A percentile compares a stretch with the other conserved stretches of the same genome.
These are phyloP conservation scores for Silurus aristotelis DNA, from an alignment of 2,797 vertebrate species.

Conservation along the genomic window DNA sequence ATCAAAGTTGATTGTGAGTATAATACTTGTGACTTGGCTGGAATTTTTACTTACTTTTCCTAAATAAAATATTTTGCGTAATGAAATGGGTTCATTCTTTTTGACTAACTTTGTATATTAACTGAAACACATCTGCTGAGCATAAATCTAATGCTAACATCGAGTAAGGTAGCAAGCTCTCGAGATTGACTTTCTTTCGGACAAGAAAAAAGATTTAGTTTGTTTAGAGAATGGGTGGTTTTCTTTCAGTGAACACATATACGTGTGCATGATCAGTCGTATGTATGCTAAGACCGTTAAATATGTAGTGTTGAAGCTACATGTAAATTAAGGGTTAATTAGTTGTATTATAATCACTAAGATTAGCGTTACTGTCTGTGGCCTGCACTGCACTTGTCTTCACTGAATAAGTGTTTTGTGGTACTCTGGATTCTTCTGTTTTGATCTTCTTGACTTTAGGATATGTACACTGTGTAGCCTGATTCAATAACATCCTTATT, in stretches of 20 bases:
- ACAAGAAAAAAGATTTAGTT: constrained; percentile 61
- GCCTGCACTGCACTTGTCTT: background rate
- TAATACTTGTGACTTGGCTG: no score
- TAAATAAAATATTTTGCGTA: no score
- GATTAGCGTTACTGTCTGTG: background rate
- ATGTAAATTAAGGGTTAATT: background rate
- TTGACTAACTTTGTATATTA: no score
- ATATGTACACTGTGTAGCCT: background rate
- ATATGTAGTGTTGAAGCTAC: background rate
- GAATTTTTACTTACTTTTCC: no score
- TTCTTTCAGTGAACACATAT: constrained; percentile 52
- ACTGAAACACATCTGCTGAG: background rate
- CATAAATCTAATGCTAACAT: constrained; percentile 3
- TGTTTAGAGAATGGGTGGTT: constrained; percentile 56
- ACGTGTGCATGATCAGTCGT: no score
- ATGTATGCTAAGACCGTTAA: background rate
- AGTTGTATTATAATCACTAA: background rate
- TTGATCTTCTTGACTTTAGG: background rate
- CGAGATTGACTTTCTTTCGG: constrained; percentile 15
- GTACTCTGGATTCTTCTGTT: background rate
- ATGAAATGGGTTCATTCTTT: no score
- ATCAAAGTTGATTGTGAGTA: no score
- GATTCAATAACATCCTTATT: background rate
- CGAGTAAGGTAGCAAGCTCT: constrained; percentile 48
- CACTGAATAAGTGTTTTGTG: background rate